Percentiles rank a stretch among this genome's conserved stretches.
Evolutionary conservation across 2,797 vertebrate species (phyloP).

Genomic region (Semaprochilodus insignis): DNA sequence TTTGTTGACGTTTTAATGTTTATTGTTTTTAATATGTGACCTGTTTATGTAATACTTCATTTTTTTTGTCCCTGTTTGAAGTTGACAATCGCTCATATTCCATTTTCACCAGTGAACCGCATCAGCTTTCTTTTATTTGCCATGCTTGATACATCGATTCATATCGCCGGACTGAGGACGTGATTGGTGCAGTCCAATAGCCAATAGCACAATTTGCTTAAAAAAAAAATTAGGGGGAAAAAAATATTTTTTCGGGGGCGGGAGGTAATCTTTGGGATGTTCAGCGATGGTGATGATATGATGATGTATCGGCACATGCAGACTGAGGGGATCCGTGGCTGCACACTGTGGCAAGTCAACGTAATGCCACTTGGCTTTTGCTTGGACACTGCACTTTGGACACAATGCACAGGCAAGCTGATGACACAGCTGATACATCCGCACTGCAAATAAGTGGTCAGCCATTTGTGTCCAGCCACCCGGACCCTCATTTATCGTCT

Average conservation of each 20-base stretch:
- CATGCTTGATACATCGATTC: slow-evolving; percentile 35
- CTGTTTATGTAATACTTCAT: slow-evolving; percentile 55
- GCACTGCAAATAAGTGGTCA: slow-evolving; percentile 1
- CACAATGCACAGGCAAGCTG: slow-evolving; percentile 27
- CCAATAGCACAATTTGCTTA: neutral
- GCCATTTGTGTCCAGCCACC: slow-evolving; percentile 14
- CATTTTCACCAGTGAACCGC: slow-evolving; percentile 35
- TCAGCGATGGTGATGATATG: slow-evolving; percentile 3
- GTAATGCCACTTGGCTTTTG: neutral
- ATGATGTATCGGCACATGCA: slow-evolving; percentile 12
- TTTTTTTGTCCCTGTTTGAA: slow-evolving; percentile 46
- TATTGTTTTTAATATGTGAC: slow-evolving; percentile 62
- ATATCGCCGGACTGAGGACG: neutral
- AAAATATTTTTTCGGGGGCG: neutral
- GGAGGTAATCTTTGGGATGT: neutral
- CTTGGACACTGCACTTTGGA: slow-evolving; percentile 4
- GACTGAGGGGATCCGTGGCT: neutral
- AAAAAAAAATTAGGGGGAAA: neutral
- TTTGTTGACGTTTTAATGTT: slow-evolving; percentile 61
- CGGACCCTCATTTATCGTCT: slow-evolving; percentile 1
- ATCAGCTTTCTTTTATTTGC: slow-evolving; percentile 29
- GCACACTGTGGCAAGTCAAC: neutral
- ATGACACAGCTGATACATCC: slow-evolving; percentile 25
- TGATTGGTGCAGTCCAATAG: neutral
- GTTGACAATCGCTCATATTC: slow-evolving; percentile 51